Percentiles rank a stretch among this genome's conserved stretches.
Evolutionary conservation across 92 coral and sea anemone genomes (phyloP).

Genomic region (Muricea muricata): DNA sequence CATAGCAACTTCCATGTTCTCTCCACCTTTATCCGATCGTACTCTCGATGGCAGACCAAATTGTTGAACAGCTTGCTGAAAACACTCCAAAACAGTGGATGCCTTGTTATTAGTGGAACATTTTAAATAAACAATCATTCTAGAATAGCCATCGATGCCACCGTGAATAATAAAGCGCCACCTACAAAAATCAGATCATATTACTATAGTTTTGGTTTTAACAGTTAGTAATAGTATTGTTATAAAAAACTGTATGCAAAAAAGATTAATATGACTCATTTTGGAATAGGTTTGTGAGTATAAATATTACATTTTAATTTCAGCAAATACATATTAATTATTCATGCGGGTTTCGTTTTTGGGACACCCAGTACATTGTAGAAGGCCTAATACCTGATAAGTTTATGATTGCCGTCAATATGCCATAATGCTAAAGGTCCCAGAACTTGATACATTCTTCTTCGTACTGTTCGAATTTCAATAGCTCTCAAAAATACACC

Average conservation of each 20-base stretch:
- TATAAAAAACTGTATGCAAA: neutral
- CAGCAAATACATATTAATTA: neutral
- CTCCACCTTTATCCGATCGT: slow-evolving; percentile 40
- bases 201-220: too few species aligned
- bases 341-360: too few species aligned
- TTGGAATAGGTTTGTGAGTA: neutral
- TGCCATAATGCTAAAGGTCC: slow-evolving; percentile 14
- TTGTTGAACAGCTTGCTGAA: slow-evolving; percentile 52
- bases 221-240: too few species aligned
- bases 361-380: too few species aligned
- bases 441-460: neutral
- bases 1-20: slow-evolving; percentile 46
- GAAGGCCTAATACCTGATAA: neutral
- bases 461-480: neutral
- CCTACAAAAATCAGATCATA: slow-evolving; percentile 19
- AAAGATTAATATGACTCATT: neutral
- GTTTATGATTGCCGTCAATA: too few species aligned
- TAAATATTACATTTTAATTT: neutral
- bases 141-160: slow-evolving; percentile 47
- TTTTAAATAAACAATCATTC: slow-evolving; percentile 36
- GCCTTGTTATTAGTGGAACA: slow-evolving; percentile 52
- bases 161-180: slow-evolving; percentile 50
- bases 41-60: slow-evolving; percentile 44
- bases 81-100: slow-evolving; percentile 45
- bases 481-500: neutral